A percentile compares a stretch with the other conserved stretches of the same genome.
phyloP scores from a whole-genome alignment of 2,888 invertebrate species.

The Pammene fasciana region DNA sequence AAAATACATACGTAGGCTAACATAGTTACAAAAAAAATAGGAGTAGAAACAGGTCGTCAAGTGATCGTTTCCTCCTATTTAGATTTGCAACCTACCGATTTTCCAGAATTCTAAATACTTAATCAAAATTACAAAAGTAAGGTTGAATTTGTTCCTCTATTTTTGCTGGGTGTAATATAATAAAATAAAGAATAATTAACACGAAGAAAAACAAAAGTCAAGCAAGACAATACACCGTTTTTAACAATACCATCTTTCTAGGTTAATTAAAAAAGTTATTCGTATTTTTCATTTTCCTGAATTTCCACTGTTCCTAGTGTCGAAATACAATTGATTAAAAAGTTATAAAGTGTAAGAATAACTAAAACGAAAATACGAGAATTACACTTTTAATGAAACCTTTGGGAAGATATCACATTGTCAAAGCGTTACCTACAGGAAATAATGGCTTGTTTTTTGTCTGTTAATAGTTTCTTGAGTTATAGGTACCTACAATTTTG shows the following conservation, averaged over 20 bases:
- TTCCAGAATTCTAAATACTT: too few species aligned
- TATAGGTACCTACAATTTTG: too few species aligned
- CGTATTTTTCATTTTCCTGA: constrained; percentile 8
- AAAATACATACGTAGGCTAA: too few species aligned
- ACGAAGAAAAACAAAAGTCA: background rate
- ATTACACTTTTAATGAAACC: constrained; percentile 1
- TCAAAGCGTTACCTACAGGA: background rate
- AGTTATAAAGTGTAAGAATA: background rate
- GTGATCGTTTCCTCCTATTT: too few species aligned
- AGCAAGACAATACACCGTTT: background rate
- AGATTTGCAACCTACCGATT: too few species aligned
- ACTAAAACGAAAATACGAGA: background rate
- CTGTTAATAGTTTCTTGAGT: background rate
- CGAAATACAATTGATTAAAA: constrained; percentile 4
- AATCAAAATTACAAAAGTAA: too few species aligned
- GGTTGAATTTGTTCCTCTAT: too few species aligned
- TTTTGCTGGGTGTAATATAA: too few species aligned
- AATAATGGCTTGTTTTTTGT: background rate
- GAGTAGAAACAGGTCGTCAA: too few species aligned
- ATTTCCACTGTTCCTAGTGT: background rate
- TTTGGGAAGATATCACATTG: background rate
- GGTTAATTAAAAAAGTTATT: constrained; percentile 19
- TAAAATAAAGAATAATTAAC: background rate
- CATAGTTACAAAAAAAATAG: too few species aligned
- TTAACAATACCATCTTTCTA: background rate